phyloP scores from a whole-genome alignment of 2,113 vertebrate species.

The Ardeotis arabs region DNA sequence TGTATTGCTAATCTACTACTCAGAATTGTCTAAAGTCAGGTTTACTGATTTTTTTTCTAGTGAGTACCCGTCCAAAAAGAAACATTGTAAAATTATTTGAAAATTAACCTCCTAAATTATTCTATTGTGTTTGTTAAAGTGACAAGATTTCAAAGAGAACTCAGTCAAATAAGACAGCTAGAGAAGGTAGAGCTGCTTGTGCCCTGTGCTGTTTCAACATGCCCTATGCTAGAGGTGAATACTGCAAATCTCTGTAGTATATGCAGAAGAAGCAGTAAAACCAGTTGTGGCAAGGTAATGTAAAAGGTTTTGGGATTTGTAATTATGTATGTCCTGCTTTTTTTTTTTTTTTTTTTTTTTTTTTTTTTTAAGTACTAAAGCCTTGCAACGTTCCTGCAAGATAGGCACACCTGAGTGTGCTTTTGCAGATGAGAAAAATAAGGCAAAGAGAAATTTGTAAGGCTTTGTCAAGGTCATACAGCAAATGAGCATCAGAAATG shows the following conservation, averaged over 20 bases:
- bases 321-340: neutral
- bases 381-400: neutral
- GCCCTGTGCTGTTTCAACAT: neutral
- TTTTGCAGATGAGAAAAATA: neutral
- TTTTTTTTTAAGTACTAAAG: neutral
- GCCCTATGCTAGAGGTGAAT: neutral
- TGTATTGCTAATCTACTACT: neutral
- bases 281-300: constrained; percentile 3
- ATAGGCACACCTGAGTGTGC: neutral
- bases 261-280: constrained; percentile 24
- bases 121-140: neutral
- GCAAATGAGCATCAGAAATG: neutral
- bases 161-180: neutral
- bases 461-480: neutral
- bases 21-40: neutral
- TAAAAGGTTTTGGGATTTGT: neutral
- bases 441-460: neutral
- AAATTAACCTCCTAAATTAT: neutral
- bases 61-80: neutral
- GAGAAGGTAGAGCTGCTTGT: neutral
- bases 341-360: neutral
- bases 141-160: neutral
- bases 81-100: neutral
- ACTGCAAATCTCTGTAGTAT: neutral
- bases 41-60: neutral